These are phyloP conservation scores for Anaspis maculata DNA, from an alignment of 2,888 invertebrate genomes.

Conservation along the genomic window DNA sequence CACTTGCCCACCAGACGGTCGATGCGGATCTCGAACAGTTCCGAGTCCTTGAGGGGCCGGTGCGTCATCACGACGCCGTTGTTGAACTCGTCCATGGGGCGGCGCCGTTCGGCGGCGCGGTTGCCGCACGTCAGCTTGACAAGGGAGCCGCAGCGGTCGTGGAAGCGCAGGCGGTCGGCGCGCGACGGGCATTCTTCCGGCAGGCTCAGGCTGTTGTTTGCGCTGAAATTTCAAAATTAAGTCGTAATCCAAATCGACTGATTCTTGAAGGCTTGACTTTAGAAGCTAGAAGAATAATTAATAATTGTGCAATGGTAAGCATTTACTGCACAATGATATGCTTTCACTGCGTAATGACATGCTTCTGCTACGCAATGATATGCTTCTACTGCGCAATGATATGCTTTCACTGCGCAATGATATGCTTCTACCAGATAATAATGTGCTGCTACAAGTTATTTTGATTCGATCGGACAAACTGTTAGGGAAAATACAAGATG, in stretches of 20 bases:
- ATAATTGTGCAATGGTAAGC: too few relatives aligned
- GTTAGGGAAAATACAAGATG: too few relatives aligned
- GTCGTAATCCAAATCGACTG: background rate
- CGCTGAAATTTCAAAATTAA: background rate
- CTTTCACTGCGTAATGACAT: too few relatives aligned
- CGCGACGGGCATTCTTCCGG: slow-evolving; percentile 33
- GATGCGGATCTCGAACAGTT: slow-evolving; percentile 90
- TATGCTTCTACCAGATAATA: too few relatives aligned
- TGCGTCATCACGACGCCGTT: slow-evolving; percentile 95
- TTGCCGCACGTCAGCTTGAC: slow-evolving; percentile 78
- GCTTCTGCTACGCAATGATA: too few relatives aligned
- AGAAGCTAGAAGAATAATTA: too few relatives aligned
- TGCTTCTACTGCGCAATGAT: too few relatives aligned
- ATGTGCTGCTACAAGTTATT: too few relatives aligned
- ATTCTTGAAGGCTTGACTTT: too few relatives aligned
- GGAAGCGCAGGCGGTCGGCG: slow-evolving; percentile 69
- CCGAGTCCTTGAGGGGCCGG: slow-evolving; percentile 76
- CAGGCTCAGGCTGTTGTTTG: slow-evolving; percentile 34
- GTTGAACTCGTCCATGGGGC: slow-evolving; percentile 90
- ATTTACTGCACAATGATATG: too few relatives aligned
- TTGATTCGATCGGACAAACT: too few relatives aligned
- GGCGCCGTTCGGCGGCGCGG: slow-evolving; percentile 76
- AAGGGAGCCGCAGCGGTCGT: slow-evolving; percentile 78
- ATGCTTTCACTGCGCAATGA: too few relatives aligned
- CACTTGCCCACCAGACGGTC: slow-evolving; percentile 90